Evolutionary conservation across 1,140 invertebrate species (phyloP), one percentile per base, ranked within the genome.

Genomic region (Belonocnema kinseyi): DNA sequence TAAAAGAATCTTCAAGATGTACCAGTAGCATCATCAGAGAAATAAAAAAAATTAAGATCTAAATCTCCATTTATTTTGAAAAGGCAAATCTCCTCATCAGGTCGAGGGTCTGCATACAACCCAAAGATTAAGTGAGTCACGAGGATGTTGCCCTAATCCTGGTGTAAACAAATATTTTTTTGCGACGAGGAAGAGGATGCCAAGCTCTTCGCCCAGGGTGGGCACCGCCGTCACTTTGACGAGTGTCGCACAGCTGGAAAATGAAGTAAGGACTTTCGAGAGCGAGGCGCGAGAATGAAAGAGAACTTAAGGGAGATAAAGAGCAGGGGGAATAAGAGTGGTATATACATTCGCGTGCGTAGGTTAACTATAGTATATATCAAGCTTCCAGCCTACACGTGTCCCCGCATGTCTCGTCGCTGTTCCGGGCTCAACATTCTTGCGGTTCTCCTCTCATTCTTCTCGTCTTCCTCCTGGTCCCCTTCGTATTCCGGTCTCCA

Each of bases 241-340:
- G 89, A 90, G 85, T 85, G 77, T 84, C 80, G 89, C 88, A 85
- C 89, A 91, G 90, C 90, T 90, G 89, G 87, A 87, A 88, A 90
- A 90, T 85, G 80, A 78, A 78, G 80, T 77, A 81, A 66, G 58
- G 80, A 75, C 75, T 84, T 82, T 82, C 66, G 73, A 76, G 61
- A 40, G 58, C 16, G 21, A 66, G 77, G 73, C 33, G 56, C 72
- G 56, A 75, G 74, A 66, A 54, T 61, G 76, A 77, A 58, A 46
- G 77, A 72, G 75, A 74, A 66, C 58, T 66, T 33, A 70, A 72
- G 81, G 74, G 66, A 79, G 70, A 80, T 70, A 54, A 80, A 80
- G 80, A 82, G 78, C 77, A 81, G 70, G 73, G 51, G 58, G 52
- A 71, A 76, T 74, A 70, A 75, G 73, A 58, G 54, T 75, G 72